Evolutionary conservation across 1,140 invertebrate genomes (phyloP).

Genomic region (Rhagoletis pomonella): DNA sequence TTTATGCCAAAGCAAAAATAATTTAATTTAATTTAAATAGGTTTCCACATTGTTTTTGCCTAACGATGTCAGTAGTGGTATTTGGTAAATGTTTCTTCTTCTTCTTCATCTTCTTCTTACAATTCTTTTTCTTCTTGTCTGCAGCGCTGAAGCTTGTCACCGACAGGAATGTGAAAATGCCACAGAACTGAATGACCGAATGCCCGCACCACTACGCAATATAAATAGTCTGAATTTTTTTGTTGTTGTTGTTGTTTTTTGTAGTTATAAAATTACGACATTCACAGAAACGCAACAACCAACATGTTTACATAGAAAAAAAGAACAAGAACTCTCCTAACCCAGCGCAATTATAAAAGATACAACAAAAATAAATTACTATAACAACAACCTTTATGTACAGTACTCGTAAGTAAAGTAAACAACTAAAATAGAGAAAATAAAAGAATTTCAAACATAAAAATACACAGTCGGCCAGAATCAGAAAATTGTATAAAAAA

Average conservation of each 20-base stretch:
- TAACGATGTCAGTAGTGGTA: constrained; percentile 26
- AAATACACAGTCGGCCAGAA: neutral
- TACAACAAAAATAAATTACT: neutral
- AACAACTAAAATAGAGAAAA: constrained; percentile 8
- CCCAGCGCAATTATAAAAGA: constrained; percentile 41
- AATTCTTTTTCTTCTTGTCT: neutral
- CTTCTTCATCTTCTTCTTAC: neutral
- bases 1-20: constrained; percentile 37
- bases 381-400: neutral
- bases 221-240: neutral
- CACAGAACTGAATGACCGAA: constrained; percentile 10
- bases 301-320: neutral
- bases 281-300: neutral
- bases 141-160: constrained; percentile 7
- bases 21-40: constrained; percentile 46
- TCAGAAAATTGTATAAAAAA: constrained; percentile 30
- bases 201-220: constrained; percentile 2
- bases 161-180: neutral
- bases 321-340: neutral
- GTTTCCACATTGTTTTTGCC: constrained; percentile 48
- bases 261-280: constrained; percentile 27
- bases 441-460: neutral
- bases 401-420: neutral
- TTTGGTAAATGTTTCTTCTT: neutral
- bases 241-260: neutral